These are phyloP conservation scores for Psammodynastes pulverulentus DNA, from an alignment of 2,113 vertebrate genomes.

Conservation along the genomic window DNA sequence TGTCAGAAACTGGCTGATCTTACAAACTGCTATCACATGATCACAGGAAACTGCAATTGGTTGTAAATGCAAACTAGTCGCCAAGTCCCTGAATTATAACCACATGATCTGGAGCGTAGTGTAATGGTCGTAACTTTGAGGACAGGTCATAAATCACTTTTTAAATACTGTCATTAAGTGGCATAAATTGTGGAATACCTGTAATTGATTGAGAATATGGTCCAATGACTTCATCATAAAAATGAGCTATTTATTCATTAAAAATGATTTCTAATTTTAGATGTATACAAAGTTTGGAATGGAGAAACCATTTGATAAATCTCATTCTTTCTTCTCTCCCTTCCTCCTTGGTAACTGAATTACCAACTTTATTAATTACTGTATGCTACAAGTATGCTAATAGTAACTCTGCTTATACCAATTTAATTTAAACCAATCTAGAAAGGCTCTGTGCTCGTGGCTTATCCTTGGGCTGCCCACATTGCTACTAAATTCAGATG, in stretches of 20 bases:
- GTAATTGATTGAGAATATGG: not conserved
- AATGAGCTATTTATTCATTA: not conserved
- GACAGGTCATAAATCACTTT: too few relatives aligned
- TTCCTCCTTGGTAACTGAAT: not conserved
- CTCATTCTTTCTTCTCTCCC: not conserved
- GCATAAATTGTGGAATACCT: not conserved
- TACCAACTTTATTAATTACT: not conserved
- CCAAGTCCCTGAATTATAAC: not conserved
- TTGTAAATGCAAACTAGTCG: not conserved
- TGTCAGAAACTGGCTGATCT: not conserved
- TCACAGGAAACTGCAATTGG: not conserved
- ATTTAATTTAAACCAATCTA: not conserved
- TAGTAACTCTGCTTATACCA: constrained; percentile 39
- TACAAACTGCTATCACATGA: not conserved
- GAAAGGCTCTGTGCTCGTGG: not conserved
- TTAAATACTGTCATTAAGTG: not conserved
- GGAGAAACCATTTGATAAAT: not conserved
- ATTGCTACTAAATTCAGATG: constrained; percentile 13
- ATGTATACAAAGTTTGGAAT: not conserved
- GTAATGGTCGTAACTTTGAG: too few relatives aligned
- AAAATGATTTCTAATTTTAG: not conserved
- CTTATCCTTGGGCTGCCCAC: constrained; percentile 4
- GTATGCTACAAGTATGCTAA: not conserved
- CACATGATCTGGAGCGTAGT: not conserved
- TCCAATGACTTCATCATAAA: not conserved